Conservation (phyloP, 30 jellyfish, hydroid and myxozoan species). For the Chrysaora quinquecirrha region DNA sequence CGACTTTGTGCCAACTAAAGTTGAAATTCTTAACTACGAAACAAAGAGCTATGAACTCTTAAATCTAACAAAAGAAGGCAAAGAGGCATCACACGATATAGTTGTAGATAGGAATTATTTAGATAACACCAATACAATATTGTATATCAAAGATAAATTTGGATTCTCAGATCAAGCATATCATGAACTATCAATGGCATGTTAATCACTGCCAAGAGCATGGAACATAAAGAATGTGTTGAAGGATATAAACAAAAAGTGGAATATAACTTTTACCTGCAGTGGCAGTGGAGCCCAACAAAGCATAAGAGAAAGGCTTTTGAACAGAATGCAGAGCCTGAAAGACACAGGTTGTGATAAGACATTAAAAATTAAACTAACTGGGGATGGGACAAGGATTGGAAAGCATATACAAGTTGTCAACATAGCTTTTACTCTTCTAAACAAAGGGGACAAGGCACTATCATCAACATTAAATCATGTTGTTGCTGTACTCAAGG, state of each 20-base stretch:
- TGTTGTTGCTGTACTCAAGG: conserved; percentile 17
- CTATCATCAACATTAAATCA: conserved; percentile 33
- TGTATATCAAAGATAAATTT: too few relatives aligned
- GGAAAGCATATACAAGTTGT: too few relatives aligned
- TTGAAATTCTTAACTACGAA: neutral
- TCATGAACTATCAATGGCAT: conserved; percentile 15
- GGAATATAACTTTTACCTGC: neutral
- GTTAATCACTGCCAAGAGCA: conserved; percentile 12
- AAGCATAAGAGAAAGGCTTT: conserved; percentile 3
- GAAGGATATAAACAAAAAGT: neutral
- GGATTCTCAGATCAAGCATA: conserved; percentile 9
- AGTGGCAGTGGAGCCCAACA: conserved; percentile 20
- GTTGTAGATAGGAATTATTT: conserved; percentile 10
- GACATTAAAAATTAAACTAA: neutral
- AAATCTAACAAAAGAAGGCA: neutral
- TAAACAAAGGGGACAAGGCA: conserved; percentile 23
- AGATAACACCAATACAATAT: neutral
- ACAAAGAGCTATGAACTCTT: conserved; percentile 1
- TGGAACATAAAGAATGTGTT: neutral
- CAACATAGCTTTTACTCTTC: too few relatives aligned
- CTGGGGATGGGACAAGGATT: conserved; percentile 55
- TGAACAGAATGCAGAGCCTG: neutral
- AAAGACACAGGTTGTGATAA: neutral
- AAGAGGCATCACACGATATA: neutral
- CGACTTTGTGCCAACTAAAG: conserved; percentile 17